Evolutionary conservation across 2,797 vertebrate species (phyloP).

Genomic region (Fratercula arctica): DNA sequence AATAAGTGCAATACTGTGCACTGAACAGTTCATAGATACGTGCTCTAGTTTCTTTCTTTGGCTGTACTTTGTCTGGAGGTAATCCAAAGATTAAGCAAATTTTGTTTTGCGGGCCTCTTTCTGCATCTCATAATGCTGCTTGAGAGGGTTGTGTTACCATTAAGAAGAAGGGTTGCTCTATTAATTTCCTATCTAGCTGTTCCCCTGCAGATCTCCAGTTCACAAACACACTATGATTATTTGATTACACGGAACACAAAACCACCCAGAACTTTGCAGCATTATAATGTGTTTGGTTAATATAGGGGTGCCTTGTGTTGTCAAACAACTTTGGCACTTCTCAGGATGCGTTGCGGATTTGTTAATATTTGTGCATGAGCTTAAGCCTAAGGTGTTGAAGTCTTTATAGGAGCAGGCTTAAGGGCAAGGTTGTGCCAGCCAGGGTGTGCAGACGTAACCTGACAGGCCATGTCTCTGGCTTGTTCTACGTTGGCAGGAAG

Average conservation of each 20-base stretch:
- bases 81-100: not conserved
- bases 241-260: not conserved
- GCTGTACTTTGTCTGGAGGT: not conserved
- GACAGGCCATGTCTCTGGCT: not conserved
- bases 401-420: not conserved
- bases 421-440: not conserved
- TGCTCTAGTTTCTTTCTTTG: not conserved
- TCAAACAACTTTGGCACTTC: not conserved
- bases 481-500: not conserved
- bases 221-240: not conserved
- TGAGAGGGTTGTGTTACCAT: not conserved
- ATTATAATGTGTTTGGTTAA: not conserved
- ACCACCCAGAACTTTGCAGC: not conserved
- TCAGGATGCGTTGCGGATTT: not conserved
- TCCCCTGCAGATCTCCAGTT: not conserved
- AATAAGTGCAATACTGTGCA: not conserved
- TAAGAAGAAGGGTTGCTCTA: not conserved
- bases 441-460: not conserved
- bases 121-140: not conserved
- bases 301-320: not conserved
- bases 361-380: not conserved
- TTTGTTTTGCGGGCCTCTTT: not conserved
- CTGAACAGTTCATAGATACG: not conserved
- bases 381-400: not conserved
- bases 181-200: not conserved